A percentile compares a stretch with the other conserved stretches of the same genome.
Evolutionary conservation across 1,140 invertebrate species (phyloP).

Genomic region (Papilio polytes): DNA sequence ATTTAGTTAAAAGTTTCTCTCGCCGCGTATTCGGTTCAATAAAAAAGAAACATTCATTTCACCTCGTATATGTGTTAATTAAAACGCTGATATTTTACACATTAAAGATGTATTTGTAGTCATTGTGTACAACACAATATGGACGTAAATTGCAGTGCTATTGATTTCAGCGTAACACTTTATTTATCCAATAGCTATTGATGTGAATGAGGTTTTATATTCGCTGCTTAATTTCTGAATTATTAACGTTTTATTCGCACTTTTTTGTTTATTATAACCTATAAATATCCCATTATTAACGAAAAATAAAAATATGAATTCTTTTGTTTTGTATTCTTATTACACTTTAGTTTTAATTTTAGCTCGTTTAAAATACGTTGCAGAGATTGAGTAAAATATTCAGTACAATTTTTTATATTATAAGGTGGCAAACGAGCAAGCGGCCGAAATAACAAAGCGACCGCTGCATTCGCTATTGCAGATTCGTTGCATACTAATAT

Average conservation of each 20-base stretch:
- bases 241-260: neutral
- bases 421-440: too few species aligned
- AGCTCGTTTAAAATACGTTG: too few species aligned
- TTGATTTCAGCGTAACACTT: neutral
- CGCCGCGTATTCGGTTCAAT: neutral
- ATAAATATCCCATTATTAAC: too few species aligned
- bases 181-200: neutral
- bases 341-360: too few species aligned
- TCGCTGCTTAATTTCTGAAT: neutral
- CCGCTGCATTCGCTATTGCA: too few species aligned
- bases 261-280: constrained; percentile 14
- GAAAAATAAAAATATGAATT: too few species aligned
- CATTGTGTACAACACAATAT: neutral
- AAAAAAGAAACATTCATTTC: neutral
- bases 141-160: neutral
- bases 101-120: neutral
- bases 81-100: neutral
- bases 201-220: neutral
- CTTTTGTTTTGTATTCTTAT: too few species aligned
- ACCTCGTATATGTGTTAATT: neutral
- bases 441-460: too few species aligned
- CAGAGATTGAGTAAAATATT: too few species aligned
- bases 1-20: neutral
- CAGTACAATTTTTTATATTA: too few species aligned
- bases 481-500: too few species aligned